These are phyloP conservation scores for Thalpophila matura DNA, from an alignment of 2,888 invertebrate species.

Conservation along the genomic window DNA sequence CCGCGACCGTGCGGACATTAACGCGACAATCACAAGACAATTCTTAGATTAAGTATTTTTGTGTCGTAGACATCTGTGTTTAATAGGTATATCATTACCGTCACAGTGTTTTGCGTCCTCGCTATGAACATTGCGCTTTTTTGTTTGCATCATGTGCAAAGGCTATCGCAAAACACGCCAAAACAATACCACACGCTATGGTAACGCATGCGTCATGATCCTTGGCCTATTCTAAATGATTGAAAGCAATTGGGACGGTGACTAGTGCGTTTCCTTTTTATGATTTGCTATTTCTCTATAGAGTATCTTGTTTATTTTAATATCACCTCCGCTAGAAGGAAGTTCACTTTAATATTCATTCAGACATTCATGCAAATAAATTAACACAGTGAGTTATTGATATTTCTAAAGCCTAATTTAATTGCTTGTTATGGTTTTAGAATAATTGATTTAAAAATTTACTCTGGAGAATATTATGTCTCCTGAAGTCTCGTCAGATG, in stretches of 20 bases:
- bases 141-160: slow-evolving; percentile 43
- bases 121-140: slow-evolving; percentile 34
- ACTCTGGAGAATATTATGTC: not conserved
- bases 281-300: slow-evolving; percentile 46
- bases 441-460: not conserved
- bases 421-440: slow-evolving; percentile 18
- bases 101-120: slow-evolving; percentile 28
- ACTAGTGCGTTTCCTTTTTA: slow-evolving; percentile 51
- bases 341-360: slow-evolving; percentile 22
- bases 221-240: slow-evolving; percentile 61
- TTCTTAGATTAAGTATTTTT: slow-evolving; percentile 59
- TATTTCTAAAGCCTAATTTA: slow-evolving; percentile 6
- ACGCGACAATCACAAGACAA: slow-evolving; percentile 58
- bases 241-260: slow-evolving; percentile 49
- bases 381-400: slow-evolving; percentile 14
- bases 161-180: slow-evolving; percentile 35
- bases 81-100: slow-evolving; percentile 51
- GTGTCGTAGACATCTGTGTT: slow-evolving; percentile 54
- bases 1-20: slow-evolving; percentile 63
- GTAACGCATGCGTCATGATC: slow-evolving; percentile 58
- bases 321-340: slow-evolving; percentile 32
- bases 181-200: slow-evolving; percentile 37
- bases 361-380: slow-evolving; percentile 27
- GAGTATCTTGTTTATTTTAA: slow-evolving; percentile 26
- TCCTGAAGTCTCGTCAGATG: not conserved